These are phyloP conservation scores for sheep (Ovis aries) DNA, from an alignment of 2,113 vertebrate species.

Conservation along the genomic window ARS-UI_Ramb_v3.0 NC_056059.1:80303501-80304000, in stretches of 20 bases:
- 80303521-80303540: background rate
- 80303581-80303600: background rate
- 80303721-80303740: background rate
- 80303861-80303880: background rate
- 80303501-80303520: no score
- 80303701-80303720: background rate
- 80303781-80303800: background rate
- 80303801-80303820: background rate
- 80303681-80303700: background rate
- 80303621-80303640: background rate
- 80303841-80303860: background rate
- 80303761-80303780: background rate
- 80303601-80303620: background rate
- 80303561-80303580: background rate
- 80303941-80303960: background rate
- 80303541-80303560: background rate
- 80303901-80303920: background rate
- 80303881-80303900: background rate
- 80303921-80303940: background rate
- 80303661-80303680: background rate
- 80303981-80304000: background rate
- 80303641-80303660: background rate
- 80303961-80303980: background rate
- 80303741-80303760: background rate
- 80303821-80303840: background rate